These are phyloP conservation scores for Helostoma temminkii DNA, from an alignment of 2,797 vertebrate species.

Conservation along the genomic window DNA sequence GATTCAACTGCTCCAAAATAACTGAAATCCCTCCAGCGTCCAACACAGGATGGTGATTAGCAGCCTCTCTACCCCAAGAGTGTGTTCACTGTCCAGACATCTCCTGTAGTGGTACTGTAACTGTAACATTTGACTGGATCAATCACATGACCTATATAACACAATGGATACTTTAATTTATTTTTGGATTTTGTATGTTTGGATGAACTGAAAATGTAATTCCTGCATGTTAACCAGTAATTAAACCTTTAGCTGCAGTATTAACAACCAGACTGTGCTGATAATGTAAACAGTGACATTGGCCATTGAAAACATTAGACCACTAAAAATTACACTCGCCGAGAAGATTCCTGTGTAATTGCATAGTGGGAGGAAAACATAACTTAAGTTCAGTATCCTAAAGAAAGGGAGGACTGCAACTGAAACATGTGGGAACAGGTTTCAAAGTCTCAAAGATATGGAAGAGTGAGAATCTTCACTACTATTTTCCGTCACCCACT, in stretches of 20 bases:
- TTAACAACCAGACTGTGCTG: not conserved
- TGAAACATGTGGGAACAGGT: too few species aligned
- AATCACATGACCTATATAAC: constrained; percentile 44
- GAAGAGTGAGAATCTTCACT: too few species aligned
- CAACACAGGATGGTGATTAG: not conserved
- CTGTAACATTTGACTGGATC: constrained; percentile 22
- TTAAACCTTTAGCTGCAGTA: too few species aligned
- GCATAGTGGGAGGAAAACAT: not conserved
- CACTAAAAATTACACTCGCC: not conserved
- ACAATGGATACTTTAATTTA: too few species aligned
- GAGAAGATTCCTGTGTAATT: not conserved
- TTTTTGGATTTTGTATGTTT: too few species aligned
- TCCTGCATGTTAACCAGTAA: too few species aligned
- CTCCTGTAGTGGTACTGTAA: constrained; percentile 6
- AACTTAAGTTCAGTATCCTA: not conserved
- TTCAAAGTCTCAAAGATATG: too few species aligned
- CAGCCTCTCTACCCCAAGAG: constrained; percentile 7
- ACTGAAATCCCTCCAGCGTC: not conserved
- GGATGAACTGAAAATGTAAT: too few species aligned
- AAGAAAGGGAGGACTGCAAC: too few species aligned
- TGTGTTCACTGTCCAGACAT: constrained; percentile 14
- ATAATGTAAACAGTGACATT: not conserved
- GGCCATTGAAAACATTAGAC: not conserved
- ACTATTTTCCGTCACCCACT: not conserved
- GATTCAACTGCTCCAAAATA: not conserved